Conservation (phyloP, 2,113 vertebrate genomes). For the Myodes glareolus region DNA sequence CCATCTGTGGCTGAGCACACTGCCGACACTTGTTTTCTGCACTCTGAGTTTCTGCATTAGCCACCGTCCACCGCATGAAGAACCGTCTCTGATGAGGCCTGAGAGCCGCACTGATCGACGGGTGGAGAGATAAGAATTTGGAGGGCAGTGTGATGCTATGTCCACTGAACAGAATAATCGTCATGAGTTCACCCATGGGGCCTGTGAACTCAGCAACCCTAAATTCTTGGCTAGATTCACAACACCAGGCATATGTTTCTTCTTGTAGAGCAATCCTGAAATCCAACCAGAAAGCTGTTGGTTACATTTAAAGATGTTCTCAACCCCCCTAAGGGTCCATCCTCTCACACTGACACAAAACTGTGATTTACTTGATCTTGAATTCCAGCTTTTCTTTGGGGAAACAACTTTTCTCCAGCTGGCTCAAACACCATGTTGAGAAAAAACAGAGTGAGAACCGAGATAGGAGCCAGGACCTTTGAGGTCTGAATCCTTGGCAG, state of each 20-base stretch:
- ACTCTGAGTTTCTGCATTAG: background rate
- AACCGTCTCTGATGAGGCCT: background rate
- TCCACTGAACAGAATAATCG: background rate
- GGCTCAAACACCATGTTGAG: background rate
- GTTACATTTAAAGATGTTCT: background rate
- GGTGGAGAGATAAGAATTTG: background rate
- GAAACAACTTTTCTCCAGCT: background rate
- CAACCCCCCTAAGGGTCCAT: background rate
- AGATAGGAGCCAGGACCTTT: fast-evolving
- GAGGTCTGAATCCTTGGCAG: background rate
- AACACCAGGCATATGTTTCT: background rate
- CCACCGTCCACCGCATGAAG: background rate
- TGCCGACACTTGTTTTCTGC: no score
- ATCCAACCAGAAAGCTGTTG: background rate
- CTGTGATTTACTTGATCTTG: background rate
- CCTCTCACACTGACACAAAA: background rate
- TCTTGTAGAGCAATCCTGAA: background rate
- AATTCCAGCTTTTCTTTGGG: background rate
- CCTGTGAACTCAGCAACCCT: background rate
- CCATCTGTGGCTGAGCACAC: background rate
- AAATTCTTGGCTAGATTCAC: background rate
- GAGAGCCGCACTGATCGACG: background rate
- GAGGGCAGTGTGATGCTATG: background rate
- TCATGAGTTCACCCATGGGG: background rate
- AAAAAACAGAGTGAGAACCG: background rate